These are phyloP conservation scores for Mesitornis unicolor DNA, from an alignment of 2,113 vertebrate genomes.

Conservation along the genomic window DNA sequence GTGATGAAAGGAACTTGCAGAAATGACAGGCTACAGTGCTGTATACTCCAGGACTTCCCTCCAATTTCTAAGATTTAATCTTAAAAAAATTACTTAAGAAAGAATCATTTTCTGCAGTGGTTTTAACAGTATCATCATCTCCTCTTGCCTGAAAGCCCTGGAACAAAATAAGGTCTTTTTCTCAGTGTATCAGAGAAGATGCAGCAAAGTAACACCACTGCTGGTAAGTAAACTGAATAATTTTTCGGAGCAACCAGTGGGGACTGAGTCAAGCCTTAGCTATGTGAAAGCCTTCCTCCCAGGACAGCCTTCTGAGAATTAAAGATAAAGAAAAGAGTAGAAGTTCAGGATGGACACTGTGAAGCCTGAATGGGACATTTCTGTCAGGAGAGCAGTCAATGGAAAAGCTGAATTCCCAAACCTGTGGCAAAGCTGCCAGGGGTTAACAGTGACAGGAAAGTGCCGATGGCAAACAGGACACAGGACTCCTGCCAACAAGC, in stretches of 20 bases:
- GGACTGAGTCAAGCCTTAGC: not conserved
- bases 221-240: not conserved
- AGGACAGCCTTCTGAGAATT: not conserved
- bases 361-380: not conserved
- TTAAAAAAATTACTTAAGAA: not conserved
- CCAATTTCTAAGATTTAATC: not conserved
- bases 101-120: not conserved
- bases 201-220: not conserved
- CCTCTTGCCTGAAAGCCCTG: not conserved
- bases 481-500: not conserved
- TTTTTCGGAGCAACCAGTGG: not conserved
- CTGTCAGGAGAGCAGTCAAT: not conserved
- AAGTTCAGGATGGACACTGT: not conserved
- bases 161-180: not conserved
- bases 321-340: not conserved
- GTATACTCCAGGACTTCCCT: not conserved
- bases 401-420: not conserved
- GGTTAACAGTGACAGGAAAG: not conserved
- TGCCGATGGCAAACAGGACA: rapidly evolving
- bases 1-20: not conserved
- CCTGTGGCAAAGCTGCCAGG: not conserved
- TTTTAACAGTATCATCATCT: not conserved
- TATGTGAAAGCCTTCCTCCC: not conserved
- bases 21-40: not conserved
- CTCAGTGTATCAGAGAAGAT: not conserved